Percentiles rank a stretch among this genome's conserved stretches.
These are phyloP conservation scores for Microctonus brassicae DNA, from an alignment of 2,888 invertebrate species.

Conservation along the genomic window DNA sequence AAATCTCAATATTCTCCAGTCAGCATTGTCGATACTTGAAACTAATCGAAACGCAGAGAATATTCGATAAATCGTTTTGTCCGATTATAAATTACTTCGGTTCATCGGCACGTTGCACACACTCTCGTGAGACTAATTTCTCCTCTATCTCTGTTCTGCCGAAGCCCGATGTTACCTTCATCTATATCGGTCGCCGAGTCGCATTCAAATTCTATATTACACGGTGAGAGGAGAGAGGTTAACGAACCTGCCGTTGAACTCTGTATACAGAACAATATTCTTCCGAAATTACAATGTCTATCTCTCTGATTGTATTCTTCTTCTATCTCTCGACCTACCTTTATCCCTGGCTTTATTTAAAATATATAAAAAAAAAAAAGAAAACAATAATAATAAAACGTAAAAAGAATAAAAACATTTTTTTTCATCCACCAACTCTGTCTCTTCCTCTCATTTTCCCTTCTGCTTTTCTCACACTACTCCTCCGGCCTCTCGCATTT, in stretches of 20 bases:
- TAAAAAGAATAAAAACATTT: not conserved
- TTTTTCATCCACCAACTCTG: not conserved
- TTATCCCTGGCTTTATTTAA: not conserved
- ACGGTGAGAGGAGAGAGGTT: constrained; percentile 41
- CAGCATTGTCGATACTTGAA: constrained; percentile 11
- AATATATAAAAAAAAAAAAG: too few species aligned
- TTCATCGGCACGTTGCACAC: constrained; percentile 15
- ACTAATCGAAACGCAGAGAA: constrained; percentile 28
- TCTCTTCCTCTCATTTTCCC: constrained; percentile 21
- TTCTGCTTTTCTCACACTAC: constrained; percentile 11
- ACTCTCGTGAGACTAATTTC: constrained; percentile 24
- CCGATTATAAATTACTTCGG: constrained; percentile 27
- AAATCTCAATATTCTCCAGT: constrained; percentile 28
- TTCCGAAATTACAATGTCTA: constrained; percentile 40
- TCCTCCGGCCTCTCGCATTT: not conserved
- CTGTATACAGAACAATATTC: constrained; percentile 36
- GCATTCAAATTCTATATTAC: constrained; percentile 27
- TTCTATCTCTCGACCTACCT: not conserved
- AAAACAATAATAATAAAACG: too few species aligned
- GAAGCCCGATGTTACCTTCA: not conserved
- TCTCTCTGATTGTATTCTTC: constrained; percentile 8
- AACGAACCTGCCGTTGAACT: constrained; percentile 34
- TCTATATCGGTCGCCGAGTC: not conserved
- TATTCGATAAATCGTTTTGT: constrained; percentile 16
- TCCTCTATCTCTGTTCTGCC: not conserved